Conservation (phyloP, 2,113 vertebrate species). For the Bostrychus sinensis region DNA sequence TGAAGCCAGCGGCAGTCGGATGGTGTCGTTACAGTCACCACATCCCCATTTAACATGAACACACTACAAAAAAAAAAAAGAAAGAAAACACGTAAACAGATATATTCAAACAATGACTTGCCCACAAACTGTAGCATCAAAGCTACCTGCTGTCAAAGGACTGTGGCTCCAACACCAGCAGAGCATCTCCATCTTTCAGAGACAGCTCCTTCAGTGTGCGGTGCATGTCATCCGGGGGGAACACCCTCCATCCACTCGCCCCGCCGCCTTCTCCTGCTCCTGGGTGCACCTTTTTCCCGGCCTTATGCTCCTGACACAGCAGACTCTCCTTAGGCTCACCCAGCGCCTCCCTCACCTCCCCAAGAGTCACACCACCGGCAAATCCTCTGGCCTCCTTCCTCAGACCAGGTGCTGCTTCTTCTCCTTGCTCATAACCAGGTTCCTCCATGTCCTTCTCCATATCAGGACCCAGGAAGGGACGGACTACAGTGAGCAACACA, state of each 20-base stretch:
- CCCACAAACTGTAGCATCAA: not conserved
- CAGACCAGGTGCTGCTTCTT: constrained; percentile 54
- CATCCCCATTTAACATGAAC: constrained; percentile 73
- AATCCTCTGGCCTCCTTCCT: constrained; percentile 69
- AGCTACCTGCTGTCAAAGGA: constrained; percentile 83
- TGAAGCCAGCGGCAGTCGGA: constrained; percentile 88
- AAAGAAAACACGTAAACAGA: not conserved
- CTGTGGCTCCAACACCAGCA: constrained; percentile 84
- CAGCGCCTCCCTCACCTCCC: constrained; percentile 65
- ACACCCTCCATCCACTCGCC: constrained; percentile 83
- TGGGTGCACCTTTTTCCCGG: constrained; percentile 24
- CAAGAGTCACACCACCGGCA: constrained; percentile 68
- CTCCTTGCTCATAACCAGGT: not conserved
- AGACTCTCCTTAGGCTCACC: constrained; percentile 74
- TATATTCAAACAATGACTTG: not conserved
- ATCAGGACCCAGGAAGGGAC: constrained; percentile 54
- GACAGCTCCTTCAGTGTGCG: constrained; percentile 84
- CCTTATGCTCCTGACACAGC: constrained; percentile 75
- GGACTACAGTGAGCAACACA: constrained; percentile 85
- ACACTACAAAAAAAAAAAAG: constrained; percentile 53
- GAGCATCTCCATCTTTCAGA: constrained; percentile 84
- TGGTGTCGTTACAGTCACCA: constrained; percentile 80
- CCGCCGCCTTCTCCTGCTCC: constrained; percentile 68
- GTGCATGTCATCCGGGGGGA: constrained; percentile 80
- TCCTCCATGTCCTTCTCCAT: constrained; percentile 51